Percentiles rank a stretch among this genome's conserved stretches.
These are phyloP conservation scores for Rhynchopsitta pachyrhyncha DNA, from an alignment of 2,113 vertebrate genomes.

Conservation along the genomic window DNA sequence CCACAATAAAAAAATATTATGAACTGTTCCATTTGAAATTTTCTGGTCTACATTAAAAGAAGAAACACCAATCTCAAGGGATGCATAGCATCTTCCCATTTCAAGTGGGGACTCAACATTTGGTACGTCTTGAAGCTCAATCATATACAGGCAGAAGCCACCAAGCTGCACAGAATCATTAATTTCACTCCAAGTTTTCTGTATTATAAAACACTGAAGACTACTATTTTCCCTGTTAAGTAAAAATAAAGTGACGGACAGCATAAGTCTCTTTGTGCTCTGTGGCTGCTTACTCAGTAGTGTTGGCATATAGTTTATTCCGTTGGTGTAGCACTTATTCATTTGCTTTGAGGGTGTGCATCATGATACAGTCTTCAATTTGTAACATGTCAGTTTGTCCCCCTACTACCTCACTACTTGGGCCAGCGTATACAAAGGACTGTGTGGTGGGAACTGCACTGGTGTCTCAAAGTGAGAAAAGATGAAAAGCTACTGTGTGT, in stretches of 20 bases:
- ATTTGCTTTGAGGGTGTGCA: not conserved
- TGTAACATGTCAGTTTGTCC: not conserved
- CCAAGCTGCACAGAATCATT: not conserved
- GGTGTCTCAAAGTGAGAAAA: not conserved
- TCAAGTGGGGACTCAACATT: not conserved
- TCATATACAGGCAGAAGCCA: not conserved
- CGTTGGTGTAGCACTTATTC: not conserved
- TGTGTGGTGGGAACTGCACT: not conserved
- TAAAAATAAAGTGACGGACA: not conserved
- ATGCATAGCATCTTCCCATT: not conserved
- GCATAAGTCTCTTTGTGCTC: not conserved
- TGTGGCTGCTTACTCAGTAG: not conserved
- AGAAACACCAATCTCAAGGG: not conserved
- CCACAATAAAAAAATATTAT: not conserved
- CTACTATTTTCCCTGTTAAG: not conserved
- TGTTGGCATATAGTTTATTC: not conserved
- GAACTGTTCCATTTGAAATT: not conserved
- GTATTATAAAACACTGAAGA: not conserved
- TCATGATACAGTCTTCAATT: accelerated
- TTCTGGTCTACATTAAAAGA: not conserved
- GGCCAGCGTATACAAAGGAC: not conserved
- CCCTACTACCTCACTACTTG: not conserved
- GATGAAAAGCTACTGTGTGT: accelerated
- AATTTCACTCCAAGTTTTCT: not conserved
- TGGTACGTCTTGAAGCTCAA: not conserved